Base-by-base conservation (phyloP, 2,888 invertebrate species). In the Gandaritis pyraliata region DNA sequence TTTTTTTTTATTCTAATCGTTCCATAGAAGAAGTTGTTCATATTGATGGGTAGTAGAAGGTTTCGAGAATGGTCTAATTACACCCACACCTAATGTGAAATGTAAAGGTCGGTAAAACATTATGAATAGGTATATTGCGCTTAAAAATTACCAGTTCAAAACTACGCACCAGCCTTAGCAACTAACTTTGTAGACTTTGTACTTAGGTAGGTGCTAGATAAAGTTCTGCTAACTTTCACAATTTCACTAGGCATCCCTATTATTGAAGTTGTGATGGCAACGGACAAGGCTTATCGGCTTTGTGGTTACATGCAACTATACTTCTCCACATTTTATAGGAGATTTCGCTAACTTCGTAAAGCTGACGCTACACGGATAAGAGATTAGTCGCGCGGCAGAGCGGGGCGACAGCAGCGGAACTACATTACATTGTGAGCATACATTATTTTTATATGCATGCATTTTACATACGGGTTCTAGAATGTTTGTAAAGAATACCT, bases 231-330 rank as follows among this genome's bases (percentile, higher is more conserved):
- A 43, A 43, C 16, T 43, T 43, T 43, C 16, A 43, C 41, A 23
- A 15, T 13, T 38, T 49, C 10, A 30, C 18, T n/a, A 10, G 41
- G 16, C 49, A 16, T 39, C 46, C 33, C 62, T 46, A 62, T 48
- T 45, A 48, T 41, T 13, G 33, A 41, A 48, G 53, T 67, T 62
- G 63, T 64, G 69, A 64, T 68, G 65, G 52, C 61, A 53, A 62
- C 60, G 61, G 72, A 62, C 68, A 63, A 56, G 69, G 73, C 74
- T 77, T 75, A 76, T 75, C 76, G 70, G 74, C 75, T 78, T 72
- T 71, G 69, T 54, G 67, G 68, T 29, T 38, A 61, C 66, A 58
- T 49, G 59, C 62, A 69, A 65, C 70, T 68, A 65, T 69, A 69
- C 15, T 16, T 61, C 39, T 43, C 33, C 43, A 51, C 30, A 36